Conservation (phyloP, 2,113 vertebrate genomes). For the Leucopsar rothschildi region DNA sequence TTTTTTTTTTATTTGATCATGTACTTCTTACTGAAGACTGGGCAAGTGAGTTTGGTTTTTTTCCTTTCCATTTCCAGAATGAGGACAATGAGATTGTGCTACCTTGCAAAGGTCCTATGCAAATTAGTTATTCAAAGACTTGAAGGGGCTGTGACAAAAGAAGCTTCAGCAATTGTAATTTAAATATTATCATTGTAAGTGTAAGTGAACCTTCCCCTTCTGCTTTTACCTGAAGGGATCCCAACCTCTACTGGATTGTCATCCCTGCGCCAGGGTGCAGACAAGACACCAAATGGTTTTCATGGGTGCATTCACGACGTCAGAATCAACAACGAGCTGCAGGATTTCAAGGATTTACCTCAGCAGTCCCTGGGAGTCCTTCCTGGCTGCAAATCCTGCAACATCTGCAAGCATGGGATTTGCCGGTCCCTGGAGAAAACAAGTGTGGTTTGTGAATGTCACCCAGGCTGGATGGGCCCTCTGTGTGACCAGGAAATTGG, state of each 20-base stretch:
- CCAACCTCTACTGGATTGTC: constrained; percentile 83
- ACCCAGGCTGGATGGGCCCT: constrained; percentile 81
- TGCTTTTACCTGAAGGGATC: constrained; percentile 76
- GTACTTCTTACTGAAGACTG: not conserved
- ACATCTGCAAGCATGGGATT: constrained; percentile 88
- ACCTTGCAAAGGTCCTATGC: not conserved
- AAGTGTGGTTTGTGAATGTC: constrained; percentile 91
- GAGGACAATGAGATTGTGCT: not conserved
- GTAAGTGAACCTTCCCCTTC: not conserved
- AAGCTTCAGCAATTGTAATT: not conserved
- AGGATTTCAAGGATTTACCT: constrained; percentile 84
- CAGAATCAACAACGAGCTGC: constrained; percentile 89
- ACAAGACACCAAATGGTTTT: constrained; percentile 85
- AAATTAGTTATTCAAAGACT: not conserved
- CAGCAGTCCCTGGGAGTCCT: constrained; percentile 81
- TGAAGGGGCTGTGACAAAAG: not conserved
- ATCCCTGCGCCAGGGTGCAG: constrained; percentile 83
- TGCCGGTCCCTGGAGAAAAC: constrained; percentile 87
- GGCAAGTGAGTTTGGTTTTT: not conserved
- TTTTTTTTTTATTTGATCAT: not conserved
- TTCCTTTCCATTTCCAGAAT: not conserved
- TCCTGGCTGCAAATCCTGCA: constrained; percentile 91
- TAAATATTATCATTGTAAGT: not conserved
- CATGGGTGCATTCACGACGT: constrained; percentile 94
- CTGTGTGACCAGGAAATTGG: constrained; percentile 85